Evolutionary conservation across 2,113 vertebrate genomes (phyloP), one percentile per base, ranked within the genome.

Genomic region (Tetrax tetrax): DNA sequence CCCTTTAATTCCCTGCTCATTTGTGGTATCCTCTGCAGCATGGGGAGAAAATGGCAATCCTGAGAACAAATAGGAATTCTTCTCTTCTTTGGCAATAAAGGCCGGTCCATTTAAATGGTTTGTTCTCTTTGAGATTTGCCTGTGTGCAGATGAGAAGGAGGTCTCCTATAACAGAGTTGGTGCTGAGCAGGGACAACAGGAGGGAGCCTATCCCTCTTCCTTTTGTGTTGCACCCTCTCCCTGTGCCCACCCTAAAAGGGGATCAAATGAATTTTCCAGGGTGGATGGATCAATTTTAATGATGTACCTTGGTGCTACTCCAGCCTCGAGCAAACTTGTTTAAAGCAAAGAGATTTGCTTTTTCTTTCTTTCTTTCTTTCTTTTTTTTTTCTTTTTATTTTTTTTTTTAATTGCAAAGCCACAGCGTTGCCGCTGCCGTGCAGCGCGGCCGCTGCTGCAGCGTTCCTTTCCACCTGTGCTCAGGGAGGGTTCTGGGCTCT

Each of bases 31-130:
- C 64, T 95, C 93, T 75, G 83, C 90, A 78, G 76, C 72, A 27
- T 13, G 60, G 76, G 43, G 93, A 87, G 86, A 66, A 95, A 94
- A 95, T 43, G 75, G 51, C 51, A 6, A 31, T 89, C 71, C 59
- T 2, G 12, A 75, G 83, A 92, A 95, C 80, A 95, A 95, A 82
- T 24, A 75, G 72, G 69, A 81, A 89, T 84, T 89, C 65, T 54
- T 91, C 68, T 80, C 43, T 50, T 74, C 83, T 92, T 71, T 66
- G 38, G 51, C 81, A 92, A 89, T 75, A 77, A 96, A 95, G 92
- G 89, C 71, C 2, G 3, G 38, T 38, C 64, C 80, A 47, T 91
- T 92, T 66, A 89, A 87, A 75, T 71, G 3, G 5, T 90, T 94
- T 56, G 83, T 78, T 90, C 86, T 66, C 68, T 92, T 77, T 89